Conservation (phyloP, 2,888 invertebrate species). For the Drosophila ustulata region DNA sequence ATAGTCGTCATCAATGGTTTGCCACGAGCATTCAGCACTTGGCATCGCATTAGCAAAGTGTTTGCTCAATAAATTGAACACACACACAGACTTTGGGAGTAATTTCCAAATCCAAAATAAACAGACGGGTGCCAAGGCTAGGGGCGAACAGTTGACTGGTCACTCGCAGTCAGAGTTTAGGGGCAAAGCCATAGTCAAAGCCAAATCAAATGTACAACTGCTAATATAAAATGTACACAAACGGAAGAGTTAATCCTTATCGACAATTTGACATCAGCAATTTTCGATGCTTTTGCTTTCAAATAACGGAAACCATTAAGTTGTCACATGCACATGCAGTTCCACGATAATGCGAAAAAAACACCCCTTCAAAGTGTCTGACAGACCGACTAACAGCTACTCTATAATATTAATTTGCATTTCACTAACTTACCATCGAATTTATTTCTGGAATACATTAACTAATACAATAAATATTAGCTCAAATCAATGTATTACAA, state of each 20-base stretch:
- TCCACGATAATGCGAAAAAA: conserved; percentile 15
- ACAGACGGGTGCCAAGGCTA: conserved; percentile 35
- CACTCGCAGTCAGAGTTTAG: conserved; percentile 5
- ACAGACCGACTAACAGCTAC: conserved; percentile 10
- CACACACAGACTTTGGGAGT: conserved; percentile 52
- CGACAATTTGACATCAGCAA: conserved; percentile 80
- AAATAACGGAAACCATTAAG: conserved; percentile 79
- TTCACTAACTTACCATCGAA: too few relatives aligned
- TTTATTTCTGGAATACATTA: too few relatives aligned
- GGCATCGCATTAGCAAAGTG: conserved; percentile 33
- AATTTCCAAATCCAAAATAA: conserved; percentile 73
- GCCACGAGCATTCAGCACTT: not conserved
- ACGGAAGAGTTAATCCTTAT: conserved; percentile 80
- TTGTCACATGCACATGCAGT: conserved; percentile 74
- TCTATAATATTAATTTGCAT: not conserved
- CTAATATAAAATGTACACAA: conserved; percentile 79
- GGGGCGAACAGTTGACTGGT: conserved; percentile 13
- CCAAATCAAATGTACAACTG: conserved; percentile 75
- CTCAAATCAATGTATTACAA: too few relatives aligned
- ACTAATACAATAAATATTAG: too few relatives aligned
- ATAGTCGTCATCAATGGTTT: not conserved
- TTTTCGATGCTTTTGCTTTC: conserved; percentile 81
- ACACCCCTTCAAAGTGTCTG: not conserved
- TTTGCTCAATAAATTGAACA: conserved; percentile 73
- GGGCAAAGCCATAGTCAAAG: conserved; percentile 18